These are phyloP conservation scores for Thaumetopoea pityocampa DNA, from an alignment of 1,140 invertebrate species.

Conservation along the genomic window DNA sequence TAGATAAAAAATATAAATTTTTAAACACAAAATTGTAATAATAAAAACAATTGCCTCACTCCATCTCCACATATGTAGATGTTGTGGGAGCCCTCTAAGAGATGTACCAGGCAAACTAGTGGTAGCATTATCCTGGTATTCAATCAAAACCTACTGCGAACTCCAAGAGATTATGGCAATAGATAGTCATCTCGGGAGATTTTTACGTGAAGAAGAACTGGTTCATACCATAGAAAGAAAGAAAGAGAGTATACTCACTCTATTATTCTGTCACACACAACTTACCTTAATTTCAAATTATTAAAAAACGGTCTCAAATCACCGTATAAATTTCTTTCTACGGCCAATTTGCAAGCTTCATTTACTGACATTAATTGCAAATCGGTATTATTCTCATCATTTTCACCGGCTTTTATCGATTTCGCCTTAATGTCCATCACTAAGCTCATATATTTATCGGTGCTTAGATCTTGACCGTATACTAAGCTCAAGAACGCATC, in stretches of 20 bases:
- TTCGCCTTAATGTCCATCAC: slow-evolving; percentile 62
- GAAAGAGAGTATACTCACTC: no score
- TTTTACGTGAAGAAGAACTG: no score
- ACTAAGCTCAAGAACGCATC: slow-evolving; percentile 54
- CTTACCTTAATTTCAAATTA: slow-evolving; percentile 52
- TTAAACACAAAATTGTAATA: not conserved
- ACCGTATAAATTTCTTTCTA: slow-evolving; percentile 35
- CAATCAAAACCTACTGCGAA: no score
- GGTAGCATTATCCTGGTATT: no score
- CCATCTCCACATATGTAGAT: no score
- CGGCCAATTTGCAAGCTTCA: slow-evolving; percentile 29
- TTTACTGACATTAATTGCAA: slow-evolving; percentile 44
- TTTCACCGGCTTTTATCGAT: slow-evolving; percentile 31
- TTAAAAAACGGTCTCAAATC: slow-evolving; percentile 41
- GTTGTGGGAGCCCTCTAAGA: no score
- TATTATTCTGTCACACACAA: no score
- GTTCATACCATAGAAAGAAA: no score
- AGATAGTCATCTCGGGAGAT: no score
- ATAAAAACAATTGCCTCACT: no score
- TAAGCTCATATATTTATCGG: slow-evolving; percentile 54
- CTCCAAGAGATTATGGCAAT: no score
- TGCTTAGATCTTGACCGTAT: slow-evolving; percentile 31
- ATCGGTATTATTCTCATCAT: slow-evolving; percentile 13
- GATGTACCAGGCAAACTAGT: no score
- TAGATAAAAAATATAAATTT: not conserved